A percentile compares a stretch with the other conserved stretches of the same genome.
phyloP scores from a whole-genome alignment of 2,888 invertebrate genomes.

The Drosophila lacicola region DNA sequence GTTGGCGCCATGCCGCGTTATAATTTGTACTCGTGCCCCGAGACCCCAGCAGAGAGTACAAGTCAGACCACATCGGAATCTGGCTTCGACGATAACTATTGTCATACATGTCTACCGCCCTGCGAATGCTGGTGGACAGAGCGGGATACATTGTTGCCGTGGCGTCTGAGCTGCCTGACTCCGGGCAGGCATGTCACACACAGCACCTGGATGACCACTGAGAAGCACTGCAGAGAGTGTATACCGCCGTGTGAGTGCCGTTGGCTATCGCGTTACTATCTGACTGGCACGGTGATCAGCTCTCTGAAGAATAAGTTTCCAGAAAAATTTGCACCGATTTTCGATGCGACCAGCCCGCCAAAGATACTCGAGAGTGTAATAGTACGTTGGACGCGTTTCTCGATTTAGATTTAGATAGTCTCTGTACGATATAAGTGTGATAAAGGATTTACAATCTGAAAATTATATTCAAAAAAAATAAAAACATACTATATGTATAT shows the following conservation, averaged over 20 bases:
- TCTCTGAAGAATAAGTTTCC: neutral
- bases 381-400: constrained; percentile 1
- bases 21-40: constrained; percentile 37
- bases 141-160: constrained; percentile 40
- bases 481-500: too few species aligned
- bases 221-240: constrained; percentile 29
- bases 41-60: neutral
- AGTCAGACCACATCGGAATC: too few species aligned
- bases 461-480: too few species aligned
- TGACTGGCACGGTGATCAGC: constrained; percentile 53
- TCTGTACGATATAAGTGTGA: neutral
- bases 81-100: constrained; percentile 8
- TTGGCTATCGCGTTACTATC: constrained; percentile 61
- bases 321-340: neutral
- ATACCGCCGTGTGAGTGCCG: constrained; percentile 68
- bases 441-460: too few species aligned
- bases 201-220: too few species aligned
- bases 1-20: constrained; percentile 25
- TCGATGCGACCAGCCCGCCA: rapidly evolving
- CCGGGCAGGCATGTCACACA: too few species aligned
- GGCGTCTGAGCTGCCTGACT: constrained; percentile 50
- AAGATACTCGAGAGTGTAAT: neutral
- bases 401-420: neutral
- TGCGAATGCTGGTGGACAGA: constrained; percentile 61
- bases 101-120: constrained; percentile 51